A percentile compares a stretch with the other conserved stretches of the same genome.
Evolutionary conservation across 2,888 invertebrate species (phyloP).

Genomic region (Branchipolynoe longqiensis): DNA sequence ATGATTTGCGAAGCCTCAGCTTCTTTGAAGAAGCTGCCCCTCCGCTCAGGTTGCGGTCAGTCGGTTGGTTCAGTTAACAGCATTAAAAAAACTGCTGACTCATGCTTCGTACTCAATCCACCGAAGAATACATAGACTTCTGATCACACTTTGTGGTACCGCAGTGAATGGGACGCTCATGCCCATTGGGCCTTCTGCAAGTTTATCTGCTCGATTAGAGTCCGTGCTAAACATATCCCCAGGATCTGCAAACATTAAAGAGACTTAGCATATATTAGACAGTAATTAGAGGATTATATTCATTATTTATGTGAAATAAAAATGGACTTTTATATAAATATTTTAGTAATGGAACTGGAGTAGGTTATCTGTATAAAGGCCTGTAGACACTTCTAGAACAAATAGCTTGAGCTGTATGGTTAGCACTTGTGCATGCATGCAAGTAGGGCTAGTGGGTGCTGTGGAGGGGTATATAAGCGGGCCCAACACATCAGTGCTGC

Average conservation of each 20-base stretch:
- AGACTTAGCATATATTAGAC: neutral
- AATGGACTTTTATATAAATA: no score
- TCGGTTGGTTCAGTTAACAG: neutral
- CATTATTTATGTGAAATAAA: no score
- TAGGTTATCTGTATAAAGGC: no score
- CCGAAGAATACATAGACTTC: neutral
- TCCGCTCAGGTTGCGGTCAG: neutral
- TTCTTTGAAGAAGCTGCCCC: neutral
- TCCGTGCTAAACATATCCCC: conserved; percentile 64
- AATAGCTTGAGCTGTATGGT: no score
- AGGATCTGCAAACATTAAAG: conserved; percentile 62
- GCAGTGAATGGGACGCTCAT: conserved; percentile 49
- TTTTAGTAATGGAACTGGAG: no score
- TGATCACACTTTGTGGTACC: neutral
- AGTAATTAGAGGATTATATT: no score
- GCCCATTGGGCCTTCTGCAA: conserved; percentile 64
- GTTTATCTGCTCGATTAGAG: conserved; percentile 62
- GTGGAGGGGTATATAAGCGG: no score
- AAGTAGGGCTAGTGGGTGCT: no score
- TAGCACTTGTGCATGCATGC: no score
- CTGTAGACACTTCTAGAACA: no score
- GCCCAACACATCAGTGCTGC: no score
- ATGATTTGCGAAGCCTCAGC: no score
- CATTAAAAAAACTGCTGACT: neutral
- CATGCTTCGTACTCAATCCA: neutral